Percentiles rank a stretch among this genome's conserved stretches.
phyloP scores from a whole-genome alignment of 2,113 vertebrate genomes.

The Drymodes brunneopygia region DNA sequence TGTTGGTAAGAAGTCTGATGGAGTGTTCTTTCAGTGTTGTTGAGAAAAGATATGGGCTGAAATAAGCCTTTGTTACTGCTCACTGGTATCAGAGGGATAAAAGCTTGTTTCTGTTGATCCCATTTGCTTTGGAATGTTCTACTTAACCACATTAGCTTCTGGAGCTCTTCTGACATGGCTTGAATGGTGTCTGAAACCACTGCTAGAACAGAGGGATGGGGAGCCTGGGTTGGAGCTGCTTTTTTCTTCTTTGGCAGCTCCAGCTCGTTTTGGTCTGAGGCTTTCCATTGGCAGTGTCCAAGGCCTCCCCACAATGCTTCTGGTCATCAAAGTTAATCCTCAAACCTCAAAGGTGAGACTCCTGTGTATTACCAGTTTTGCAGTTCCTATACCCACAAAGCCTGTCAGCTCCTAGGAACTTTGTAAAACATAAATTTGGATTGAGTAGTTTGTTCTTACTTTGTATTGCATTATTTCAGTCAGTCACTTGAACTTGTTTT shows the following conservation, averaged over 20 bases:
- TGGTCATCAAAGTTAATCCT: background rate
- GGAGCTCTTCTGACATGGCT: background rate
- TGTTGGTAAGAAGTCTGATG: background rate
- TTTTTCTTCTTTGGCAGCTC: background rate
- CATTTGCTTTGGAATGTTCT: background rate
- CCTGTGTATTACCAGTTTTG: background rate
- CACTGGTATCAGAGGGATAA: background rate
- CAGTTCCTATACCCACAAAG: background rate
- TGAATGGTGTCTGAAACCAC: background rate
- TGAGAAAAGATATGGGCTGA: background rate
- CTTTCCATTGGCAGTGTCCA: background rate
- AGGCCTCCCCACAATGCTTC: background rate
- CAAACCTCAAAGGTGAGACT: background rate
- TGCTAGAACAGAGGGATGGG: background rate
- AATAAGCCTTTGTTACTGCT: background rate
- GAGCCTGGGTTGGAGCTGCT: background rate
- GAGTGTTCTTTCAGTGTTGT: background rate
- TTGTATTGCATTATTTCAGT: background rate
- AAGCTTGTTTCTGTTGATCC: background rate
- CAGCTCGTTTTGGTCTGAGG: background rate
- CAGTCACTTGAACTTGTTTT: background rate
- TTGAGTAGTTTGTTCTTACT: background rate
- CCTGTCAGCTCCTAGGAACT: background rate
- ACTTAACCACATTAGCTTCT: background rate
- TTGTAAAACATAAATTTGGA: background rate